Evolutionary conservation across 2,113 vertebrate species (phyloP).

Genomic region (Ochotona curzoniae): DNA sequence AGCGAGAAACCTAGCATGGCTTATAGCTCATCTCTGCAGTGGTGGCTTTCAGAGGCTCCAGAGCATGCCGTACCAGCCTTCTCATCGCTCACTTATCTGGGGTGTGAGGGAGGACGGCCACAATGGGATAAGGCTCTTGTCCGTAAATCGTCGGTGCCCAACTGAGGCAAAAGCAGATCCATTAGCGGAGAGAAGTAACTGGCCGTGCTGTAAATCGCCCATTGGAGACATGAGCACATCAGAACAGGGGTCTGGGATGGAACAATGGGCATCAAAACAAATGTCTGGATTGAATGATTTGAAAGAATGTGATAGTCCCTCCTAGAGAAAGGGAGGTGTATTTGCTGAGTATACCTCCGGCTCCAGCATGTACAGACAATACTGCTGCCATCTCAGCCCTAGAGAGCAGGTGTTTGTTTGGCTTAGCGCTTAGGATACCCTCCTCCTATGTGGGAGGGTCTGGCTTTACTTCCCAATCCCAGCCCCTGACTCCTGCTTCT

Average conservation of each 20-base stretch:
- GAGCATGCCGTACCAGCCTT: neutral
- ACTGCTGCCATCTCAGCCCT: conserved; percentile 19
- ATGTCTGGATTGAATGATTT: neutral
- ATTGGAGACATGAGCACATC: neutral
- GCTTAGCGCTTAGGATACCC: too few species aligned
- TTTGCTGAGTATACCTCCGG: neutral
- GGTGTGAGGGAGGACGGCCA: neutral
- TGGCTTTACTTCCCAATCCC: too few species aligned
- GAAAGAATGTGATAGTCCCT: neutral
- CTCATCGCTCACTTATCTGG: conserved; percentile 1
- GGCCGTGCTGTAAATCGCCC: neutral
- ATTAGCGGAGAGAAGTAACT: conserved; percentile 57
- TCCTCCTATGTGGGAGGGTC: too few species aligned
- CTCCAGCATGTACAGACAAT: conserved; percentile 13
- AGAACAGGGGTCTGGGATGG: neutral
- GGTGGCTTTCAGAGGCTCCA: conserved; percentile 21
- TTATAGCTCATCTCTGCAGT: conserved; percentile 9
- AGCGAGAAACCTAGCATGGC: conserved; percentile 18
- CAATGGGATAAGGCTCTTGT: neutral
- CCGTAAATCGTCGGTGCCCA: conserved; percentile 38
- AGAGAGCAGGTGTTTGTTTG: too few species aligned
- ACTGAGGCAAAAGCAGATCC: conserved; percentile 26
- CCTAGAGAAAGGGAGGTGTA: neutral
- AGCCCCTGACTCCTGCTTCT: too few species aligned
- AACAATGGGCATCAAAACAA: neutral